phyloP scores from a whole-genome alignment of 2,888 invertebrate genomes.

The Germaria angustata region DNA sequence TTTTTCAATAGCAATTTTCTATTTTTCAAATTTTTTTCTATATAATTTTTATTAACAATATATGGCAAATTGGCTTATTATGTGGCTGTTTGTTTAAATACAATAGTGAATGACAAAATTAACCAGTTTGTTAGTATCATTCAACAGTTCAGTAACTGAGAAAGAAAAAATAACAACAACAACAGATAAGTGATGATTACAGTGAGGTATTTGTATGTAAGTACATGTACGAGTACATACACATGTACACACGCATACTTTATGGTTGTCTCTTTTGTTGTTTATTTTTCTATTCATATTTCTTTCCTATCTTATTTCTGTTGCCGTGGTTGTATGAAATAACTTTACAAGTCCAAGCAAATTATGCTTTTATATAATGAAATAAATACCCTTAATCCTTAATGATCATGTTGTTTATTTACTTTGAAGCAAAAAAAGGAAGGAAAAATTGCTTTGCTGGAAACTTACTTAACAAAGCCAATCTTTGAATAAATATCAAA shows the following conservation, averaged over 20 bases:
- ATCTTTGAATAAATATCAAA: constrained; percentile 5
- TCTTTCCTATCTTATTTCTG: not conserved
- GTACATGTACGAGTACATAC: too few relatives aligned
- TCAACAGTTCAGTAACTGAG: not conserved
- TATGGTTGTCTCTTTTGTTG: not conserved
- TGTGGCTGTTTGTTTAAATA: constrained; percentile 46
- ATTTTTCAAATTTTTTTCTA: not conserved
- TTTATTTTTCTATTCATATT: constrained; percentile 15
- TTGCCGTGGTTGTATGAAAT: not conserved
- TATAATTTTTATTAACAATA: constrained; percentile 40
- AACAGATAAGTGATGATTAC: not conserved
- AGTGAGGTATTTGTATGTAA: constrained; percentile 10
- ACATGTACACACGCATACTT: too few relatives aligned
- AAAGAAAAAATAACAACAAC: not conserved
- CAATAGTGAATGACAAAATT: constrained; percentile 57
- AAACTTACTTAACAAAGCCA: constrained; percentile 6
- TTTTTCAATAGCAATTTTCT: constrained; percentile 1
- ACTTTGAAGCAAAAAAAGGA: not conserved
- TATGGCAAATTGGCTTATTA: constrained; percentile 53
- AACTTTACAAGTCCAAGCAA: not conserved
- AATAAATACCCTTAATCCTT: constrained; percentile 22
- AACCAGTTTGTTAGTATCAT: constrained; percentile 45
- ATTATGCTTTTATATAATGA: constrained; percentile 13
- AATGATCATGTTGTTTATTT: constrained; percentile 35
- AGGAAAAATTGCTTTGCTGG: not conserved